Evolutionary conservation across 2,797 vertebrate species (phyloP).

Genomic region (Platalea minor): DNA sequence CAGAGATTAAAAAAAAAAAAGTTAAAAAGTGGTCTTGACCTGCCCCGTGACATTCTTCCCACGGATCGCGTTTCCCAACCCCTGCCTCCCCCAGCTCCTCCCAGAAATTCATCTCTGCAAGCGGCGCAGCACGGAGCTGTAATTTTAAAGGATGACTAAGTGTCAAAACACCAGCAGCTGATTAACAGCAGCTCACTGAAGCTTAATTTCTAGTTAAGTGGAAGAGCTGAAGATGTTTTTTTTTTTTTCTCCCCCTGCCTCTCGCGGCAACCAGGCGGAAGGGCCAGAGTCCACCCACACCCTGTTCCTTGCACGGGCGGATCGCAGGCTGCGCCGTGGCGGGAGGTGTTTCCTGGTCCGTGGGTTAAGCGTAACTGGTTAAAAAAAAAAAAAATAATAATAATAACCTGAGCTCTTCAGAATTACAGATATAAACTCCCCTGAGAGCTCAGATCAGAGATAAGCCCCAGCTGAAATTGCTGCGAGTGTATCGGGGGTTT

Average conservation of each 20-base stretch:
- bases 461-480: background rate
- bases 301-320: background rate
- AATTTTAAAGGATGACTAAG: background rate
- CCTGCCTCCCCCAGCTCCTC: background rate
- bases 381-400: no score
- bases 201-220: background rate
- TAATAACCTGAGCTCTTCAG: background rate
- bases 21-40: background rate
- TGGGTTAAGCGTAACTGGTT: background rate
- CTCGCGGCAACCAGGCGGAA: background rate
- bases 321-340: rapidly evolving
- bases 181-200: background rate
- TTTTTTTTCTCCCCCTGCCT: no score
- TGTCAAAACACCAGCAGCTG: background rate
- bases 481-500: background rate
- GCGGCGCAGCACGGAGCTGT: background rate
- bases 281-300: background rate
- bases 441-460: background rate
- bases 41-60: background rate
- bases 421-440: background rate
- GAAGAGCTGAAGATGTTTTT: background rate
- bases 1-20: background rate
- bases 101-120: background rate
- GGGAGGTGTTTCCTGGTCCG: background rate
- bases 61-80: background rate